Evolutionary conservation across 2,113 vertebrate species (phyloP).

Genomic region (Dicentrarchus labrax): DNA sequence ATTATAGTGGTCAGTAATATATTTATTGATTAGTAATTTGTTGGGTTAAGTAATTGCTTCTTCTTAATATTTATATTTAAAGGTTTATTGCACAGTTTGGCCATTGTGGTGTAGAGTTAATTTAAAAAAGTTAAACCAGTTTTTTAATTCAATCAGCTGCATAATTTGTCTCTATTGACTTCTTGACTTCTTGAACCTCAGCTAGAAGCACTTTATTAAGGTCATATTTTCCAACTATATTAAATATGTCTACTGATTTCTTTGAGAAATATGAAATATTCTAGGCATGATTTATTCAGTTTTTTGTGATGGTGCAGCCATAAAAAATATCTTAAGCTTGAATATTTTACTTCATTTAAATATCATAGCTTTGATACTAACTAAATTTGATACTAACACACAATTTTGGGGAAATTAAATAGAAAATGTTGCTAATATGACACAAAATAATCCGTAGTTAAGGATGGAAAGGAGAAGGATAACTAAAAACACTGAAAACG

Average conservation of each 20-base stretch:
- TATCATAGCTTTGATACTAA: not conserved
- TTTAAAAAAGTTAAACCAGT: not conserved
- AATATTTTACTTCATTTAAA: slow-evolving; percentile 9
- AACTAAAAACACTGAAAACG: not conserved
- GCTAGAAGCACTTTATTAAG: not conserved
- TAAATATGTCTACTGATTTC: not conserved
- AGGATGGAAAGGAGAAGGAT: not conserved
- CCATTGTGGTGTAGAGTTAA: not conserved
- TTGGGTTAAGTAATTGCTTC: too few relatives aligned
- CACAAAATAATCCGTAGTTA: not conserved
- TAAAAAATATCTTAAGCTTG: not conserved
- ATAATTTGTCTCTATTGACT: not conserved
- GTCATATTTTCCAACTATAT: not conserved
- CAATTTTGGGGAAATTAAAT: too few relatives aligned
- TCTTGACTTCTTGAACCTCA: not conserved
- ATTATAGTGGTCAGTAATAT: too few relatives aligned
- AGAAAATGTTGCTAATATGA: not conserved
- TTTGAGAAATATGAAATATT: too few relatives aligned
- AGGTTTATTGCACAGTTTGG: not conserved
- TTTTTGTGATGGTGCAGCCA: not conserved
- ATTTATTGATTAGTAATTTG: not conserved
- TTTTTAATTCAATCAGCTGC: not conserved
- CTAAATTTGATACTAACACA: too few relatives aligned
- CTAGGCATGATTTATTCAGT: not conserved
- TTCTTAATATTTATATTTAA: not conserved